Base-by-base conservation (phyloP, 2,113 vertebrate genomes). In the Dipodomys merriami region DNA sequence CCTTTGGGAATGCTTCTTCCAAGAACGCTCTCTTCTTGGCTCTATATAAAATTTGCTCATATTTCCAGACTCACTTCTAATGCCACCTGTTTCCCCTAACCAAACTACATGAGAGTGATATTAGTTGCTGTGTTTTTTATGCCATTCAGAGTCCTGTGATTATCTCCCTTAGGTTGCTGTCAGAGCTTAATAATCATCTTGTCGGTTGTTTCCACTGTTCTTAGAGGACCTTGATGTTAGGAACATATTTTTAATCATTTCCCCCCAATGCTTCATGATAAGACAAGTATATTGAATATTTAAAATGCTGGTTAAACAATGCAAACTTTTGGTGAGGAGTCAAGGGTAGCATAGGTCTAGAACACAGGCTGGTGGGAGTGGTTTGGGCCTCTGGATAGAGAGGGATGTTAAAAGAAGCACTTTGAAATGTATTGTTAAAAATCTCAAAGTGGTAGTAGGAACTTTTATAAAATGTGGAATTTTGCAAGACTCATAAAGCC, bases 391-490 rank as follows among this genome's bases (percentile, higher is more conserved):
- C 46, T 67, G 1, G 10, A 72, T 71, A 23, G 19, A 20, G 4
- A 85, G 91, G 39, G 80, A 25, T 30, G 5, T 1, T 67, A 2
- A 11, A 67, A 78, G 67, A 80, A 18, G n/a, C 23, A 22, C 23
- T 64, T 64, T 23, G 23, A 87, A 84, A 77, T 12, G 23, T n/a
- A 39, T 39, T 10, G 29, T n/a, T 39, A 4, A 83, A 90, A 71
- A 10, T 33, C 44, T 86, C 19, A 6, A 73, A 39, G n/a, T 68
- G 19, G 89, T 81, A 16, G 39, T 29, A 60, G 44, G 10, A 13
- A 83, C 68, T 80, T 91, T 62, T 73, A 83, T 3, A 93, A 87
- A 91, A 82, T 46, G 53, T 91, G 15, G 64, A 76, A 22, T 84
- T 95, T 72, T 46, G 13, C 25, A 87, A 91, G 91, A 49, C 53